Evolutionary conservation across 35 echinoderm and acorn worm genomes (phyloP).

Genomic region (Acanthaster planci): DNA sequence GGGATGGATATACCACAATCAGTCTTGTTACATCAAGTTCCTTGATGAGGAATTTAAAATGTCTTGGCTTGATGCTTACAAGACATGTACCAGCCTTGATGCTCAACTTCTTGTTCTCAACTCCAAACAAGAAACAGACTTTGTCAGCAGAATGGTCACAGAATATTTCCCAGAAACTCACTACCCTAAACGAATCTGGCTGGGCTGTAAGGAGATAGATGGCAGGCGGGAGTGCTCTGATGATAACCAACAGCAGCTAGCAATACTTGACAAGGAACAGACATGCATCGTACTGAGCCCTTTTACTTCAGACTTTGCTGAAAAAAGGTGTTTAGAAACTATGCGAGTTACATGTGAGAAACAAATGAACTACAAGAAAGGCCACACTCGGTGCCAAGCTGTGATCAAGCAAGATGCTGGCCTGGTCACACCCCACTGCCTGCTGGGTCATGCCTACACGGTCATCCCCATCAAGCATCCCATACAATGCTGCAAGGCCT

Average conservation of each 20-base stretch:
- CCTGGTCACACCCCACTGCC: not conserved
- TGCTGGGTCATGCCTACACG: not conserved
- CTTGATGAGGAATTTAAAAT: not conserved
- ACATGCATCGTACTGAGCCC: not conserved
- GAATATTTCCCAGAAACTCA: not conserved
- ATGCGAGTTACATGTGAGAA: not conserved
- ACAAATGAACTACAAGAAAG: not conserved
- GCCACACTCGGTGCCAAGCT: not conserved
- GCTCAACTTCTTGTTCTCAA: not conserved
- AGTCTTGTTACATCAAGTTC: not conserved
- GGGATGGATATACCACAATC: not conserved
- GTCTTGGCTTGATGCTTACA: not conserved
- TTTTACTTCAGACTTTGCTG: not conserved
- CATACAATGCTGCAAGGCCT: constrained; percentile 17
- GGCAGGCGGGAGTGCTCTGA: not conserved
- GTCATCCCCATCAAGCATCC: not conserved
- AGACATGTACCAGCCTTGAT: not conserved
- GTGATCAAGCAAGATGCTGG: not conserved
- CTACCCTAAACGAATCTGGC: not conserved
- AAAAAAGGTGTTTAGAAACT: not conserved
- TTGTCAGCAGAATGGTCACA: not conserved
- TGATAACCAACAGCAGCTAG: constrained; percentile 8
- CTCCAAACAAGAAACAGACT: not conserved
- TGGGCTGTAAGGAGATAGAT: not conserved
- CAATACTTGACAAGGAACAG: not conserved